Base-by-base conservation (phyloP, 1,140 invertebrate species). In the Stegodyphus dumicola region DNA sequence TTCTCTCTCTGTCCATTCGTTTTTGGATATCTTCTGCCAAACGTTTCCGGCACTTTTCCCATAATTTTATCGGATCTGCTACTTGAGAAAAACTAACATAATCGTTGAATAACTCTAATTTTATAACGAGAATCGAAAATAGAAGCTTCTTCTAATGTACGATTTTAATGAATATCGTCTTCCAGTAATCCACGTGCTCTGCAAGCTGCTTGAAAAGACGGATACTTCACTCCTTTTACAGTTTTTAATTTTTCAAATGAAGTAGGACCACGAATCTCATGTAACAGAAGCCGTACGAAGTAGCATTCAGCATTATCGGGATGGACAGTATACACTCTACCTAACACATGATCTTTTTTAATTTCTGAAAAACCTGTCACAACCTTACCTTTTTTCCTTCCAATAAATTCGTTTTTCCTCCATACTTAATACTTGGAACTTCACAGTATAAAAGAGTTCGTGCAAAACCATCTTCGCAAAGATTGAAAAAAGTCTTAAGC, bases 221-320 rank as follows among this genome's bases (percentile, higher is more conserved):
- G 49, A 91, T 90, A 91, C 90, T 91, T 89, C 88, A 86, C 52
- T 87, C 90, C 90, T 88, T 91, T 86, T 85, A 91, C 89, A 73
- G 90, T 92, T 90, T 87, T 88, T 76, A 92, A 86, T 86, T 89
- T 86, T 86, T 87, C 86, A 89, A 90, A 92, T 75, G 84, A 89
- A 71, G 67, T 90, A 15, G 91, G 89, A 52, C 91, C 91, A 87
- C 77, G 89, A 88, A 92, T 84, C 87, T 92, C 76, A 87, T 92
- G 88, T 75, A 92, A 88, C 1, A 67, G 65, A 74, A 92, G 65
- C 81, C 90, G 87, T 74, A 92, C 87, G 89, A 90, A 89, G 88
- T 88, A 92, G 74, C 90, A 91, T 88, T 92, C 90, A 80, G 33
- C 64, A 87, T 6, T 88, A 3, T 10, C 17, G 7, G 70, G 70